Evolutionary conservation across 1,140 invertebrate genomes (phyloP).

Genomic region (Branchinecta lynchi): DNA sequence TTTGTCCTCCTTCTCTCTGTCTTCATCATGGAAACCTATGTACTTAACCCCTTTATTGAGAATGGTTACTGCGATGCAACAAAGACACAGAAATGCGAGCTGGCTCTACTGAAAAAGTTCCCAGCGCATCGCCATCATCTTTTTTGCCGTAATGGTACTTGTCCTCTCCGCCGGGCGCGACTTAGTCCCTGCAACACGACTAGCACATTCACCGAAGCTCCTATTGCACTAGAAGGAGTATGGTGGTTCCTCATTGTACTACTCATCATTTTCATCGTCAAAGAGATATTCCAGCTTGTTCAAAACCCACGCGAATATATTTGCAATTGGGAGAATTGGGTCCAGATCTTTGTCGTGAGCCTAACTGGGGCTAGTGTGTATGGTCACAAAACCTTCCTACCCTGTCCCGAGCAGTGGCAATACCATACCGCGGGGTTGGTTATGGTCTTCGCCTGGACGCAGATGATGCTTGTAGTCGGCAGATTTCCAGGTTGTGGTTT

Average conservation of each 20-base stretch:
- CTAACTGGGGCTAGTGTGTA: slow-evolving; percentile 36
- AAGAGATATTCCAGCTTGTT: slow-evolving; percentile 52
- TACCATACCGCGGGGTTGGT: slow-evolving; percentile 67
- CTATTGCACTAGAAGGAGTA: slow-evolving; percentile 13
- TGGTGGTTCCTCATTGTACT: slow-evolving; percentile 25
- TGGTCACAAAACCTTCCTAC: not conserved
- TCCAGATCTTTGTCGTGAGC: slow-evolving; percentile 61
- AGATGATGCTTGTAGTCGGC: slow-evolving; percentile 69
- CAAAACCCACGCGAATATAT: slow-evolving; percentile 57
- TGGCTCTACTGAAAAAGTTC: not conserved
- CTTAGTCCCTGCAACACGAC: not conserved
- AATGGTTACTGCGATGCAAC: not conserved
- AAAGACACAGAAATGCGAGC: not conserved
- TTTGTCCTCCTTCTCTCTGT: slow-evolving; percentile 59
- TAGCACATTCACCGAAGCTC: not conserved
- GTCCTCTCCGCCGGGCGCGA: not conserved
- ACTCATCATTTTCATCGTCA: slow-evolving; percentile 25
- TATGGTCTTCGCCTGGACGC: slow-evolving; percentile 65
- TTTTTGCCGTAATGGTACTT: not conserved
- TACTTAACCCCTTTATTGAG: slow-evolving; percentile 10
- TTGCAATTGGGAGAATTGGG: slow-evolving; percentile 60
- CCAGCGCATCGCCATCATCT: not conserved
- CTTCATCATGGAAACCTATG: slow-evolving; percentile 45
- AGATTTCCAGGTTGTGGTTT: slow-evolving; percentile 66
- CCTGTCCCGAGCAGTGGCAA: slow-evolving; percentile 54